Percentiles rank a stretch among this genome's conserved stretches.
These are phyloP conservation scores for Petrocephalus schoutedeni DNA, from an alignment of 2,797 vertebrate genomes.

Conservation along the genomic window DNA sequence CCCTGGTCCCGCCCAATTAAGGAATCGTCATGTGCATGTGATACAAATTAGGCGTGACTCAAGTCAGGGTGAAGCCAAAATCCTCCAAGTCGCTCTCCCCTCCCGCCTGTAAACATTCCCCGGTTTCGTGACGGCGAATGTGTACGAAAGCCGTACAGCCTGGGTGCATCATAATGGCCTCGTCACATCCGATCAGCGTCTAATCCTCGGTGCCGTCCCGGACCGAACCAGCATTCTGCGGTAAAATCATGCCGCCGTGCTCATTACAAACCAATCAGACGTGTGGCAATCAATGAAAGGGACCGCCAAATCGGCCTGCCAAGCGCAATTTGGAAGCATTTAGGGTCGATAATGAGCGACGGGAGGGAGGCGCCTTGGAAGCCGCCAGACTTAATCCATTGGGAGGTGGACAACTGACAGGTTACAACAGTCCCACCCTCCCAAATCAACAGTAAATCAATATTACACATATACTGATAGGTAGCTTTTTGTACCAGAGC, in stretches of 20 bases:
- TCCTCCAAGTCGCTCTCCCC: background rate
- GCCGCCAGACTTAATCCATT: background rate
- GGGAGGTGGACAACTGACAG: background rate
- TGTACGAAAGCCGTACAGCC: background rate
- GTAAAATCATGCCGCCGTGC: background rate
- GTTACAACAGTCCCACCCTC: background rate
- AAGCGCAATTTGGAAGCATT: conserved; percentile 5
- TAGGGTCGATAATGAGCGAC: background rate
- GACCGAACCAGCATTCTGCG: background rate
- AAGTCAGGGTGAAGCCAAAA: background rate
- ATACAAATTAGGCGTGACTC: background rate
- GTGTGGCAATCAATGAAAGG: background rate
- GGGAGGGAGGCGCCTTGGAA: background rate
- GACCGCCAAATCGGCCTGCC: background rate
- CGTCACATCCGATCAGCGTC: background rate
- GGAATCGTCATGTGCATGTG: background rate
- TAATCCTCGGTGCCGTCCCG: background rate
- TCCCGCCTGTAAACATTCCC: background rate
- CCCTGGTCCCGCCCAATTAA: background rate
- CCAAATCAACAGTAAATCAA: background rate
- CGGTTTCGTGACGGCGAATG: background rate
- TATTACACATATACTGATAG: background rate
- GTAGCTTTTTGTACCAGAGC: background rate
- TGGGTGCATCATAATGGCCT: background rate
- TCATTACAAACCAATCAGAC: background rate